Evolutionary conservation across 2,797 vertebrate genomes (phyloP).

Genomic region (Darevskia nairensis): DNA sequence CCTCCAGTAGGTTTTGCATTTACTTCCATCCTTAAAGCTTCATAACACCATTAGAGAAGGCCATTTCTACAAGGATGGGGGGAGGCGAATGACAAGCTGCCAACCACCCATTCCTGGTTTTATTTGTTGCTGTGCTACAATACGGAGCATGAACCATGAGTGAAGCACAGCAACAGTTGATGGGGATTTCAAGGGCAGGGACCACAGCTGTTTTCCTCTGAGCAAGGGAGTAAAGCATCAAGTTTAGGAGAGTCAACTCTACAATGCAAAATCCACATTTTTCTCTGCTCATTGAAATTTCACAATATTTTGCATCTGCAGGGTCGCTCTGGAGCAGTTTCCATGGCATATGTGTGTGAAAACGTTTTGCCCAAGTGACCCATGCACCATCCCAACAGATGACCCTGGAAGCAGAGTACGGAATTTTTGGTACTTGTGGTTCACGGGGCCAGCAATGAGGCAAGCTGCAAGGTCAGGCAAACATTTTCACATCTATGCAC

Average conservation of each 20-base stretch:
- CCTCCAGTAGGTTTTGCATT: neutral
- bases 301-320: neutral
- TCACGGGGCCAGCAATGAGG: neutral
- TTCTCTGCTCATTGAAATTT: neutral
- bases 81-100: neutral
- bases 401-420: neutral
- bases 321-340: neutral
- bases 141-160: neutral
- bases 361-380: neutral
- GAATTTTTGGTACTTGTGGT: neutral
- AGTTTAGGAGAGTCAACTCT: neutral
- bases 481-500: neutral
- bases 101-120: too few species aligned
- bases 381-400: neutral
- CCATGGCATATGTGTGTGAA: neutral
- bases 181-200: neutral
- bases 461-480: neutral
- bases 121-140: neutral
- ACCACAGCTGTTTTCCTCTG: neutral
- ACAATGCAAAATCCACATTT: neutral
- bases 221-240: neutral
- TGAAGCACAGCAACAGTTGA: neutral
- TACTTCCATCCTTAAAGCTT: too few species aligned
- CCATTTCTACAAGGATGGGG: too few species aligned
- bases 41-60: neutral